phyloP scores from a whole-genome alignment of 2,797 vertebrate species.

The Acipenser ruthenus region DNA sequence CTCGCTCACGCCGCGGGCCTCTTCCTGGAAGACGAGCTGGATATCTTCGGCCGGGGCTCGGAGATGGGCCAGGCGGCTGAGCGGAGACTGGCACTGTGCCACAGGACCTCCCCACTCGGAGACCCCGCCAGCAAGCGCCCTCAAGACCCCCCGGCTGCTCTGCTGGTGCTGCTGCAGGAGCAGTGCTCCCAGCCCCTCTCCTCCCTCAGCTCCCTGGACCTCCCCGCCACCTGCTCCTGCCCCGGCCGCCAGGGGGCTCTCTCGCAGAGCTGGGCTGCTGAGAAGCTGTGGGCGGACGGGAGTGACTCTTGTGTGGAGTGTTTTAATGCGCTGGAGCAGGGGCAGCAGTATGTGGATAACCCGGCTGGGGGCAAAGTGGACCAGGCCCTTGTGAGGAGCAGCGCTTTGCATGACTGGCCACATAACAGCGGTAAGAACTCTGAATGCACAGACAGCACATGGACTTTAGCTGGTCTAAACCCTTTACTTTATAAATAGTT shows the following conservation, averaged over 20 bases:
- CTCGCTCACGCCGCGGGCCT: constrained; percentile 82
- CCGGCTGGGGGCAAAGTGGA: constrained; percentile 90
- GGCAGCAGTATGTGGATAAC: constrained; percentile 92
- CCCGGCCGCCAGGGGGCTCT: constrained; percentile 56
- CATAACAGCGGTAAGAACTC: constrained; percentile 74
- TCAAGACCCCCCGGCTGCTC: constrained; percentile 64
- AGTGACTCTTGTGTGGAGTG: constrained; percentile 89
- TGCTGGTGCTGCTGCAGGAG: constrained; percentile 81
- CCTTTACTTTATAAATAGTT: too few relatives aligned
- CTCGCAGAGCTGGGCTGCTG: constrained; percentile 77
- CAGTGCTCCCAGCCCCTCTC: constrained; percentile 89
- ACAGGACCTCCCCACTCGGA: constrained; percentile 65
- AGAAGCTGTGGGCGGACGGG: constrained; percentile 85
- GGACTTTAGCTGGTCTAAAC: too few relatives aligned
- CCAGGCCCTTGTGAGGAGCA: constrained; percentile 80
- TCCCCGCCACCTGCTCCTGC: constrained; percentile 62
- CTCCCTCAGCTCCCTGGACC: constrained; percentile 75
- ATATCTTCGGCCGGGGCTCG: constrained; percentile 90
- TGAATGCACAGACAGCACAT: too few relatives aligned
- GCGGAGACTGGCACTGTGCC: constrained; percentile 77
- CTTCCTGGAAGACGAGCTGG: constrained; percentile 93
- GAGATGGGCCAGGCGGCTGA: constrained; percentile 83
- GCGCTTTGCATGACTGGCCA: constrained; percentile 84
- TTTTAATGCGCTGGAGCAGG: constrained; percentile 87
- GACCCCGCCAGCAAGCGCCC: constrained; percentile 62